Percentiles rank a stretch among this genome's conserved stretches.
Evolutionary conservation across 2,113 vertebrate species (phyloP).

Genomic region (Anarhynchus alexandrinus): DNA sequence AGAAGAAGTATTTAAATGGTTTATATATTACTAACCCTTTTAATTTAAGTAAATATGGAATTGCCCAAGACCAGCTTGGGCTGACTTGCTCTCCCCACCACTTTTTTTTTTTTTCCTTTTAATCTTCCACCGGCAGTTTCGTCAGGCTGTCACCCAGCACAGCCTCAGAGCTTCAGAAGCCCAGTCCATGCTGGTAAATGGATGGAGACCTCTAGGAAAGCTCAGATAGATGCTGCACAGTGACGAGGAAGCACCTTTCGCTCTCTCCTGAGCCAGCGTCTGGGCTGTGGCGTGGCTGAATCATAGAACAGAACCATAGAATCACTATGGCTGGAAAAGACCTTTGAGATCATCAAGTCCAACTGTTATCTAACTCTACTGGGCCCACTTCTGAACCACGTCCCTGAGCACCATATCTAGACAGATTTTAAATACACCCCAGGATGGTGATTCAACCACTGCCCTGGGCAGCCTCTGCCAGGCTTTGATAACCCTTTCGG

Average conservation of each 20-base stretch:
- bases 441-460: too few relatives aligned
- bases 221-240: background rate
- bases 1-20: background rate
- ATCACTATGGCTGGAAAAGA: too few relatives aligned
- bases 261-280: background rate
- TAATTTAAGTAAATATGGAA: background rate
- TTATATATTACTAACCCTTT: background rate
- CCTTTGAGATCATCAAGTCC: too few relatives aligned
- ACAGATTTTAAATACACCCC: too few relatives aligned
- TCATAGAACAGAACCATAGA: background rate
- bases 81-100: background rate
- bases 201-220: background rate
- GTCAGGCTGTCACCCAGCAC: background rate
- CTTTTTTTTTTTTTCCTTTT: background rate
- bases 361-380: too few relatives aligned
- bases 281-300: rapidly evolving
- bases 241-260: background rate
- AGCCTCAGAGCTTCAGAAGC: background rate
- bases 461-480: too few relatives aligned
- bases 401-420: too few relatives aligned
- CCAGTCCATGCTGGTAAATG: background rate
- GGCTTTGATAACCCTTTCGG: too few relatives aligned
- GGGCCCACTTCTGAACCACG: too few relatives aligned
- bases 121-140: background rate
- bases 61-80: background rate